Base-by-base conservation (phyloP, 2,797 vertebrate species). In the Pipistrellus pygmaeus region DNA sequence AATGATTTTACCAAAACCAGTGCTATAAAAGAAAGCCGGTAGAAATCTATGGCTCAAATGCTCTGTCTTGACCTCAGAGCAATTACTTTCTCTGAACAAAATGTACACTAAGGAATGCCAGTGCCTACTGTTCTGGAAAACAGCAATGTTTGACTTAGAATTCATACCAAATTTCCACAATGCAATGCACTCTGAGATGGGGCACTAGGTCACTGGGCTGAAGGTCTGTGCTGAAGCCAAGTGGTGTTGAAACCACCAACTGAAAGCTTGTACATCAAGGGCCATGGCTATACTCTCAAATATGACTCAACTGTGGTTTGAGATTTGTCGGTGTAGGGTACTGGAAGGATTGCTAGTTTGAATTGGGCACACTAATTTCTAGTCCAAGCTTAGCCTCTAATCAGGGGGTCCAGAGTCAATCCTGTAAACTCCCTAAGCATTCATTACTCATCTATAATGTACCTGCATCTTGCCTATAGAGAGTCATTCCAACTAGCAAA, bases 81-180 rank as follows among this genome's bases (percentile, higher is more conserved):
- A 85, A 95, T 87, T 96, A 87, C 80, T 80, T 87, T 88, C 46
- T 53, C 60, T 64, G 76, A 93, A 94, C 57, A 75, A 95, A 95
- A 88, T 80, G 77, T 27, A 68, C 48, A 55, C 21, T 20, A 75
- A 82, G 20, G 17, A 11, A 77, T 95, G 86, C 87, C 94, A 93
- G 93, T 85, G 81, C 68, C 95, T 94, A 83, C 92, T 95, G 80
- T 91, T 85, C 72, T 95, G 92, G 91, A 93, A 97, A 92, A 89
- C 27, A 23, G 18, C 32, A 84, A 32, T 11, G 4, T 64, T 96
- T 87, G 82, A 55, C 71, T 85, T 76, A 76, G 41, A 75, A 95
- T 85, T 95, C 77, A 94, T 57, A 93, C 57, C 89, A 83, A 69
- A 91, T 88, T 92, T 96, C 94, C 86, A 94, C 78, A 87, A 5